Conservation (phyloP, 1,140 invertebrate species). For the Eurytemora carolleeae region DNA sequence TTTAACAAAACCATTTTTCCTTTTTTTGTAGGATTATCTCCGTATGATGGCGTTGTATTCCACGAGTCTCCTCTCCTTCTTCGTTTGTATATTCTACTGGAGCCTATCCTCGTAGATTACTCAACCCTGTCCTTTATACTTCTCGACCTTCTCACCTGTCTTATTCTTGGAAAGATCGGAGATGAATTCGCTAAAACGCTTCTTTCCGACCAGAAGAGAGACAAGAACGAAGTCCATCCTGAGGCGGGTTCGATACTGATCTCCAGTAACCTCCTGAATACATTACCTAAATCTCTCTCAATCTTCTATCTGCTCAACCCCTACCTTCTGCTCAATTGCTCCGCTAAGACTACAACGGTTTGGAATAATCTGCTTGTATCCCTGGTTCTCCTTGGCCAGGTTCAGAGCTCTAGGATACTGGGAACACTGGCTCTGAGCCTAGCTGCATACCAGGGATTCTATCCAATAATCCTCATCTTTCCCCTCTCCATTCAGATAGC, state of each 20-base stretch:
- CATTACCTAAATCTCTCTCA: slow-evolving; percentile 42
- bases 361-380: slow-evolving; percentile 66
- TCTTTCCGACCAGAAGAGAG: too few relatives aligned
- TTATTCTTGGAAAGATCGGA: too few relatives aligned
- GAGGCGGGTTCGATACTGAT: slow-evolving; percentile 38
- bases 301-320: slow-evolving; percentile 81
- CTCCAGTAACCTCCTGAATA: slow-evolving; percentile 30
- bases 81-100: slow-evolving; percentile 43
- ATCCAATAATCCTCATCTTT: slow-evolving; percentile 60
- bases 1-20: too few relatives aligned
- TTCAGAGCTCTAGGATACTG: slow-evolving; percentile 32
- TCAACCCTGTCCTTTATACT: too few relatives aligned
- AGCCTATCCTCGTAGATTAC: too few relatives aligned
- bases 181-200: too few relatives aligned
- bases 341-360: slow-evolving; percentile 71
- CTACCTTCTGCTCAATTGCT: slow-evolving; percentile 67
- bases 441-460: slow-evolving; percentile 59
- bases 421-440: slow-evolving; percentile 36
- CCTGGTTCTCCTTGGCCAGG: slow-evolving; percentile 42
- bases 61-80: slow-evolving; percentile 68
- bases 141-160: too few relatives aligned
- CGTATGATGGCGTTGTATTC: slow-evolving; percentile 74
- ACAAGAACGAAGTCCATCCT: slow-evolving; percentile 23
- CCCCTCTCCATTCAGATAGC: slow-evolving; percentile 29
- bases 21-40: slow-evolving; percentile 55